Evolutionary conservation across 2,113 vertebrate genomes (phyloP).

Genomic region (Platysternon megacephalum): DNA sequence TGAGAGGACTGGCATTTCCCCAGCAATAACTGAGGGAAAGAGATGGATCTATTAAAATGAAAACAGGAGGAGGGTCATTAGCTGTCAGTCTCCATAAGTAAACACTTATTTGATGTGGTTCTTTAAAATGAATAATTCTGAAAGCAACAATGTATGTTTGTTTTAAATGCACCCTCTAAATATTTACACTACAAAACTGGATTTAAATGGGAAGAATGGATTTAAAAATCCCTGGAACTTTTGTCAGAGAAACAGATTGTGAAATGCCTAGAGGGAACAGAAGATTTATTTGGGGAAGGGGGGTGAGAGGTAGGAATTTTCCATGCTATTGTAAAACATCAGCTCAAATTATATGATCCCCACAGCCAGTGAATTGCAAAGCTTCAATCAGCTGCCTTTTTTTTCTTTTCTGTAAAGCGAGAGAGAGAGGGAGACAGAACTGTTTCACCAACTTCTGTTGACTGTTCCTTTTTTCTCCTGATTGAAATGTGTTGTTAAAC

Average conservation of each 20-base stretch:
- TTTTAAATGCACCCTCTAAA: conserved; percentile 65
- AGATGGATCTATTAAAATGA: conserved; percentile 38
- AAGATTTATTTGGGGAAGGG: conserved; percentile 62
- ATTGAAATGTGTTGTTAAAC: conserved; percentile 72
- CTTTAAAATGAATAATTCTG: not conserved
- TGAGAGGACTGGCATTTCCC: not conserved
- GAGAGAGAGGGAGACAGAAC: conserved; percentile 28
- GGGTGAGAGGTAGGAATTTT: conserved; percentile 66
- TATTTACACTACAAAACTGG: conserved; percentile 50
- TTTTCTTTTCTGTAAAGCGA: conserved; percentile 39
- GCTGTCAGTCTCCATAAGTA: conserved; percentile 51
- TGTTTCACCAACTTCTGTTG: conserved; percentile 67
- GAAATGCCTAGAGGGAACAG: conserved; percentile 63
- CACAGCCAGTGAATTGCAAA: conserved; percentile 58
- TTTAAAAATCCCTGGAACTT: conserved; percentile 49
- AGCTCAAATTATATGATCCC: conserved; percentile 65
- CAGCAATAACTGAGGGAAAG: conserved; percentile 25
- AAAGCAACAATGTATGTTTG: conserved; percentile 66
- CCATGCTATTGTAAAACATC: conserved; percentile 69
- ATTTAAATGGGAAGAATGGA: conserved; percentile 4
- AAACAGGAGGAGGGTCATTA: not conserved
- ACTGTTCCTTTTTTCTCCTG: conserved; percentile 68
- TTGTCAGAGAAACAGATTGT: conserved; percentile 65
- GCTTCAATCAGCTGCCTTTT: conserved; percentile 65
- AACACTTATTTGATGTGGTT: conserved; percentile 58